phyloP scores from a whole-genome alignment of 2,797 vertebrate genomes.

The Poecile montanus region DNA sequence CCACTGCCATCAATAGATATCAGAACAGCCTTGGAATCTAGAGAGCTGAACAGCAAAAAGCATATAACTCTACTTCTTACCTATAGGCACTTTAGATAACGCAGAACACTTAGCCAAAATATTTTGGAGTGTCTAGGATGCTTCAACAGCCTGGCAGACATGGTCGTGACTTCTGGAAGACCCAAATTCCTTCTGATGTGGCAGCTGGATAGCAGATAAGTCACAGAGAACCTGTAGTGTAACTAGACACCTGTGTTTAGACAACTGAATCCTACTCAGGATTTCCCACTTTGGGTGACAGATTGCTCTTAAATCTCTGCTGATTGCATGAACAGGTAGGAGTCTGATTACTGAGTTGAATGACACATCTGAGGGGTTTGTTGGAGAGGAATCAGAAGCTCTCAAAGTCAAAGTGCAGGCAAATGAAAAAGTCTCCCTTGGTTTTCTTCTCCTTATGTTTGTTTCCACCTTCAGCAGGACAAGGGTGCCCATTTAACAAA shows the following conservation, averaged over 20 bases:
- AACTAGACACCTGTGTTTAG: background rate
- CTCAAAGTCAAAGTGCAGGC: background rate
- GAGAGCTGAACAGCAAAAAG: background rate
- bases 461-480: background rate
- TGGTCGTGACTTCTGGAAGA: background rate
- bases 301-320: background rate
- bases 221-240: background rate
- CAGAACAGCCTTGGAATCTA: background rate
- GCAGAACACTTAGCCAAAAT: background rate
- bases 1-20: background rate
- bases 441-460: background rate
- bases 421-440: background rate
- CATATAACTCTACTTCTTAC: background rate
- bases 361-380: background rate
- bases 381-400: background rate
- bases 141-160: background rate
- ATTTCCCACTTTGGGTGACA: background rate
- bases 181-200: background rate
- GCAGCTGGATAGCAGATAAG: background rate
- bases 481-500: conserved; percentile 22
- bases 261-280: background rate
- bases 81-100: background rate
- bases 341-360: background rate
- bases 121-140: background rate
- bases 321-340: background rate